phyloP scores from a whole-genome alignment of 2,797 vertebrate species.

The Myotis planiceps region DNA sequence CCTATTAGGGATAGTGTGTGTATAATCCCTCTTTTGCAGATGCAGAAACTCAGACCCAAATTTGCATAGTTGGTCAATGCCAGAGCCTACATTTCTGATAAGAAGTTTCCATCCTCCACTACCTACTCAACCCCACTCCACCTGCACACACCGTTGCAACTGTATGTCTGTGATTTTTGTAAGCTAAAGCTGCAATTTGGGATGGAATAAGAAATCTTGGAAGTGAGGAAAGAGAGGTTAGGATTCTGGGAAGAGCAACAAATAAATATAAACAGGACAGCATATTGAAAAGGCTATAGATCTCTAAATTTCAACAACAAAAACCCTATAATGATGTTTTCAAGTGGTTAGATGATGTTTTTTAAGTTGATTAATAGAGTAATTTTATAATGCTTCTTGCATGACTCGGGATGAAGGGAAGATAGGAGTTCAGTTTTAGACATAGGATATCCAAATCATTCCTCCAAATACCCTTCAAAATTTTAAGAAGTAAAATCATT shows the following conservation, averaged over 20 bases:
- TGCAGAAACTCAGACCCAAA: background rate
- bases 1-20: background rate
- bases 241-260: background rate
- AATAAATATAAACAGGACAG: background rate
- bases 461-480: conserved; percentile 30
- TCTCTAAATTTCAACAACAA: conserved; percentile 14
- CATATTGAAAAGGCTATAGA: background rate
- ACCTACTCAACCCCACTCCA: background rate
- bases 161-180: background rate
- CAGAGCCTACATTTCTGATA: background rate
- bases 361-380: background rate
- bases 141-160: background rate
- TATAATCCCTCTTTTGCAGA: background rate
- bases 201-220: background rate
- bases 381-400: background rate
- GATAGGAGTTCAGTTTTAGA: background rate
- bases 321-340: background rate
- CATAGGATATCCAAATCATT: background rate
- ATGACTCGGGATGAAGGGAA: background rate
- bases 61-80: background rate
- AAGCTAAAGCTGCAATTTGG: background rate
- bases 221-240: background rate
- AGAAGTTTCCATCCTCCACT: background rate
- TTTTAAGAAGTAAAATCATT: conserved; percentile 40
- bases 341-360: background rate